Percentiles rank a stretch among this genome's conserved stretches.
These are phyloP conservation scores for Drosophila kepulauana DNA, from an alignment of 1,140 invertebrate species.

Conservation along the genomic window DNA sequence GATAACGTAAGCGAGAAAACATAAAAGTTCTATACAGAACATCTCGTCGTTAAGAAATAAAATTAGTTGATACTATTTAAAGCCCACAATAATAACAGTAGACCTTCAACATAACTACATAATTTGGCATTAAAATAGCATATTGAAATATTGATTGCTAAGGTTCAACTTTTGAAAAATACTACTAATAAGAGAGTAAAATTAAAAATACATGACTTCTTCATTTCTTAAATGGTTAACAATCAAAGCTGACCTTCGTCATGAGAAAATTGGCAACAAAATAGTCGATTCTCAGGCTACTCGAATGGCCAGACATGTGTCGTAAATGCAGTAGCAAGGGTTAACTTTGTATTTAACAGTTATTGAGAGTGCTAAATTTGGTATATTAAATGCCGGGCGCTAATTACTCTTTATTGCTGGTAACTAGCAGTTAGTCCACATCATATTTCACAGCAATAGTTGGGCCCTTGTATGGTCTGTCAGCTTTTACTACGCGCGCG, in stretches of 20 bases:
- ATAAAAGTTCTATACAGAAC: too few relatives aligned
- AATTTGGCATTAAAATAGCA: too few relatives aligned
- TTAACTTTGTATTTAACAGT: constrained; percentile 36
- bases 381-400: constrained; percentile 50
- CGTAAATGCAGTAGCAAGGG: constrained; percentile 19
- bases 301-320: background rate
- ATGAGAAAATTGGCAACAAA: background rate
- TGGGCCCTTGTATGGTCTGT: constrained; percentile 71
- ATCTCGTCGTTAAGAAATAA: too few relatives aligned
- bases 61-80: too few relatives aligned
- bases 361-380: constrained; percentile 55
- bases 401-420: constrained; percentile 69
- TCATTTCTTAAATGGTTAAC: too few relatives aligned
- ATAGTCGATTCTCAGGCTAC: constrained; percentile 12
- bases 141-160: too few relatives aligned
- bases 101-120: too few relatives aligned
- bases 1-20: too few relatives aligned
- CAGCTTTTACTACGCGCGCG: constrained; percentile 70
- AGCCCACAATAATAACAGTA: too few relatives aligned
- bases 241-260: background rate
- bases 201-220: too few relatives aligned
- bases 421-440: constrained; percentile 51
- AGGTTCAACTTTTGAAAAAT: too few relatives aligned
- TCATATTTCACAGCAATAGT: constrained; percentile 80
- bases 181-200: too few relatives aligned